A percentile compares a stretch with the other conserved stretches of the same genome.
phyloP scores from a whole-genome alignment of 30 jellyfish, hydroid and myxozoan genomes.

The Aurelia aurita complex sp. Pacific region DNA sequence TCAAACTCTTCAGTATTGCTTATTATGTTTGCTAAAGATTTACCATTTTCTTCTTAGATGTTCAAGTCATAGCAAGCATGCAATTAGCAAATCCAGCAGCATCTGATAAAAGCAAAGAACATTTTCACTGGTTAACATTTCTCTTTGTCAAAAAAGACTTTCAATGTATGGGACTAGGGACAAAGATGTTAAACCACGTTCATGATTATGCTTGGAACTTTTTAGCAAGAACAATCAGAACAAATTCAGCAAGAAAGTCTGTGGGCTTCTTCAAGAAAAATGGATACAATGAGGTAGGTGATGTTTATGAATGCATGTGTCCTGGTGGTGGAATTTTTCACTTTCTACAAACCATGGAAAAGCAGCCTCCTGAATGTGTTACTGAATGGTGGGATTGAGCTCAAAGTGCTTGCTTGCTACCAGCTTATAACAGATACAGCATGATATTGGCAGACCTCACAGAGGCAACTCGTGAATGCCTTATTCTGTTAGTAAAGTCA shows the following conservation, averaged over 20 bases:
- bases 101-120: not conserved
- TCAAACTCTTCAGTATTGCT: not conserved
- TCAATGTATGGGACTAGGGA: conserved; percentile 63
- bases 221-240: conserved; percentile 50
- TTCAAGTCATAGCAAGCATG: conserved; percentile 59
- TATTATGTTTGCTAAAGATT: too few species aligned
- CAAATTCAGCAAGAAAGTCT: conserved; percentile 69
- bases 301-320: conserved; percentile 9
- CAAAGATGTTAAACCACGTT: conserved; percentile 26
- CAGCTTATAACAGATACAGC: too few species aligned
- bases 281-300: conserved; percentile 44
- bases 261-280: conserved; percentile 60
- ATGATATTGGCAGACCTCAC: too few species aligned
- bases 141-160: conserved; percentile 67
- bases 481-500: too few species aligned
- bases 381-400: conserved; percentile 26
- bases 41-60: not conserved
- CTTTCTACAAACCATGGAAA: conserved; percentile 60
- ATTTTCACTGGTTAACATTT: conserved; percentile 61
- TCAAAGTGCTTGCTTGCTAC: too few species aligned
- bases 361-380: conserved; percentile 5
- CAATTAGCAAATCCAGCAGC: conserved; percentile 39
- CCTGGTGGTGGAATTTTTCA: conserved; percentile 71
- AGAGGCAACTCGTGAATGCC: too few species aligned
- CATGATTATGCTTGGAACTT: conserved; percentile 50